Conservation (phyloP, 2,888 invertebrate genomes). For the Cheilosia vulpina region DNA sequence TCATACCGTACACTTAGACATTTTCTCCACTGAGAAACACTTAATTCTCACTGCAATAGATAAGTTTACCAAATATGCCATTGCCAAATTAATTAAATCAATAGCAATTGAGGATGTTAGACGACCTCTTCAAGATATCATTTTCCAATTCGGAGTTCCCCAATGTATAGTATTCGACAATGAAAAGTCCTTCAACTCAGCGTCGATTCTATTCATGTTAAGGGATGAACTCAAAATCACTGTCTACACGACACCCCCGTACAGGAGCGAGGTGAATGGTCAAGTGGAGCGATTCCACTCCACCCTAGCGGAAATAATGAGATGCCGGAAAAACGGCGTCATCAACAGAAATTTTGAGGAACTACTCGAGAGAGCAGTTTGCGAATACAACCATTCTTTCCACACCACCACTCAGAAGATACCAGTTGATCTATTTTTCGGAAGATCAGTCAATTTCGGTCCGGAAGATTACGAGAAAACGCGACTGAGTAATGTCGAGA, state of each 20-base stretch:
- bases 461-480: constrained; percentile 1
- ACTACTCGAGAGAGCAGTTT: constrained; percentile 34
- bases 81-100: constrained; percentile 29
- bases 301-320: constrained; percentile 53
- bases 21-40: constrained; percentile 29
- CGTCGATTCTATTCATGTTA: constrained; percentile 38
- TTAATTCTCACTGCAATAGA: constrained; percentile 35
- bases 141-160: constrained; percentile 40
- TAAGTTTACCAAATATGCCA: constrained; percentile 48
- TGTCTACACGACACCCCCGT: constrained; percentile 42
- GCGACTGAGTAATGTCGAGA: constrained; percentile 16
- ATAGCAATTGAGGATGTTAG: constrained; percentile 37
- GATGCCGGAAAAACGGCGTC: constrained; percentile 40
- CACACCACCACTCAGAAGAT: constrained; percentile 24
- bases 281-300: constrained; percentile 64
- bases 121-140: constrained; percentile 27
- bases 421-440: constrained; percentile 34
- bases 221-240: constrained; percentile 33
- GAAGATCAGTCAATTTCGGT: constrained; percentile 11
- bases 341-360: constrained; percentile 33
- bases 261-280: constrained; percentile 48
- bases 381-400: constrained; percentile 39
- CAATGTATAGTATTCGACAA: constrained; percentile 44
- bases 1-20: constrained; percentile 44
- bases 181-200: constrained; percentile 46